Conservation (phyloP, 2,113 vertebrate genomes). For the Pedetes capensis region DNA sequence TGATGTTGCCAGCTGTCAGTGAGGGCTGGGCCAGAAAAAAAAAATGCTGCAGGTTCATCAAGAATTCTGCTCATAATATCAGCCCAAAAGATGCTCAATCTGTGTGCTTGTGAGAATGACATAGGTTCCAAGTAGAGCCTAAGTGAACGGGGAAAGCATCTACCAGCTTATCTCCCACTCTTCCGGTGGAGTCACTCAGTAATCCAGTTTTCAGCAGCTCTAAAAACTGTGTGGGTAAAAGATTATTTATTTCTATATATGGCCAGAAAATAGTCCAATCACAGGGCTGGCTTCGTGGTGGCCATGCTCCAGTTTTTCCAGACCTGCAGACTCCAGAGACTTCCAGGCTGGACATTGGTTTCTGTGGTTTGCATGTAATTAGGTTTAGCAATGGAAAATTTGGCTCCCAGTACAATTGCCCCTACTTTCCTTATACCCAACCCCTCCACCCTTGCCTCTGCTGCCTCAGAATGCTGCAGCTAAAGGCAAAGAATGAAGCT, state of each 20-base stretch:
- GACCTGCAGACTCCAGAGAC: slow-evolving; percentile 56
- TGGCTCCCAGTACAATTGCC: slow-evolving; percentile 60
- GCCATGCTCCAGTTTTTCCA: not conserved
- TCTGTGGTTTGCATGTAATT: slow-evolving; percentile 61
- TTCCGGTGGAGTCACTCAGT: not conserved
- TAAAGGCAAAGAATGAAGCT: slow-evolving; percentile 78
- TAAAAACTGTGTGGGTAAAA: not conserved
- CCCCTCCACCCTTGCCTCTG: slow-evolving; percentile 45
- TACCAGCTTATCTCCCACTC: not conserved
- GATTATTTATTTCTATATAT: slow-evolving; percentile 69
- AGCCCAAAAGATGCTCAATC: not conserved
- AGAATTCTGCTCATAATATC: not conserved
- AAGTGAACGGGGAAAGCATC: not conserved
- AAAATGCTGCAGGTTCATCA: not conserved
- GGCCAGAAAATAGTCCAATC: slow-evolving; percentile 49
- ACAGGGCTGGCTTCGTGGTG: not conserved
- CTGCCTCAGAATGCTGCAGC: slow-evolving; percentile 56
- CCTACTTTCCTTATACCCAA: slow-evolving; percentile 63
- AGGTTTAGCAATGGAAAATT: slow-evolving; percentile 79
- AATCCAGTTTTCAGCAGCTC: not conserved
- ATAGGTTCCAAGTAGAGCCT: not conserved
- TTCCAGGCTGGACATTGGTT: slow-evolving; percentile 46
- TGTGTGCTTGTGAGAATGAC: not conserved
- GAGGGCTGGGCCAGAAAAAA: not conserved
- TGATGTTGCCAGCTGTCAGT: not conserved